Percentiles rank a stretch among this genome's conserved stretches.
phyloP scores from a whole-genome alignment of 2,797 vertebrate species.

The Hippopotamyrus pictus region DNA sequence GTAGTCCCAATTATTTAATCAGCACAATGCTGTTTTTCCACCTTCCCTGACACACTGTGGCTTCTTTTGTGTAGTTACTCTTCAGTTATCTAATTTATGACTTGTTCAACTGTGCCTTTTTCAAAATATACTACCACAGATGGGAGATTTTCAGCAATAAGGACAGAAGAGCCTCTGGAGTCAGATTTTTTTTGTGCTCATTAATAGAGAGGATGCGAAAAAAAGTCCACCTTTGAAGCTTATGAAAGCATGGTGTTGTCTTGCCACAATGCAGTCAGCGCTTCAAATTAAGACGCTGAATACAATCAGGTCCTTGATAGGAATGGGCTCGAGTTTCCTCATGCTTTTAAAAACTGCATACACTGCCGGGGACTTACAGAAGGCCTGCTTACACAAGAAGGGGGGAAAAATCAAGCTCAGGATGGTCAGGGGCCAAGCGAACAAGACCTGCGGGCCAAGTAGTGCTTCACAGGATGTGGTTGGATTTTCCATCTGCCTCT shows the following conservation, averaged over 20 bases:
- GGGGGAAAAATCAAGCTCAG: background rate
- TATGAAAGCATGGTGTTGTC: background rate
- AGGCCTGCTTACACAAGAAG: background rate
- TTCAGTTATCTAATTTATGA: background rate
- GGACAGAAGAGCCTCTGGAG: constrained; percentile 1
- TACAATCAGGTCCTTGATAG: constrained; percentile 7
- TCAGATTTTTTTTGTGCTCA: constrained; percentile 10
- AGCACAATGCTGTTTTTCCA: background rate
- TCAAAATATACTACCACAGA: background rate
- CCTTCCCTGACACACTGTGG: background rate
- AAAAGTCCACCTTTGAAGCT: background rate
- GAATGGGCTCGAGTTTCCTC: constrained; percentile 37
- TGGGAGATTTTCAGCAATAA: background rate
- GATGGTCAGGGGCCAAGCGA: constrained; percentile 3
- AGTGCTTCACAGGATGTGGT: background rate
- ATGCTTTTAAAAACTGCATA: constrained; percentile 35
- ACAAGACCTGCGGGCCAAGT: background rate
- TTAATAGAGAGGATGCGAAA: background rate
- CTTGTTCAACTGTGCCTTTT: background rate
- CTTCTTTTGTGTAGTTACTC: background rate
- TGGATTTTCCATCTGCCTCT: constrained; percentile 17
- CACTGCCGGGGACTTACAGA: background rate
- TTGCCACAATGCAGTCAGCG: constrained; percentile 24
- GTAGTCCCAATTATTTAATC: background rate
- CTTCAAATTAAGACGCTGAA: constrained; percentile 33